phyloP scores from a whole-genome alignment of 1,140 invertebrate genomes.

The Caenorhabditis inopinata region DNA sequence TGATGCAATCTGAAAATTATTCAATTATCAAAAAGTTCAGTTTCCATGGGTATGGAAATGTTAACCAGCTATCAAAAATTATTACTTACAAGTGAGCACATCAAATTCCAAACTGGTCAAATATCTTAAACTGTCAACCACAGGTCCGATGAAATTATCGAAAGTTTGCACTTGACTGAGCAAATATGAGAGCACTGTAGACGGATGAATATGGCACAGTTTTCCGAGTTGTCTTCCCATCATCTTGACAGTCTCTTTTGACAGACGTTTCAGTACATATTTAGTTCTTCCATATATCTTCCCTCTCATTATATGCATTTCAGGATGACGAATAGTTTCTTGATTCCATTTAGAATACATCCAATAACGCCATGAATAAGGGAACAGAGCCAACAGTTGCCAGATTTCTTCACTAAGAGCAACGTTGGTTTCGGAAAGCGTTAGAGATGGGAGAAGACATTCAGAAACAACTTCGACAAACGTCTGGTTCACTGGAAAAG shows the following conservation, averaged over 20 bases:
- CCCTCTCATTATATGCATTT: slow-evolving; percentile 78
- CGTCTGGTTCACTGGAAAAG: slow-evolving; percentile 51
- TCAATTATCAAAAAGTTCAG: not conserved
- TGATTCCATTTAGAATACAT: slow-evolving; percentile 17
- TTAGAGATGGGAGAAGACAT: slow-evolving; percentile 82
- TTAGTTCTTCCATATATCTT: slow-evolving; percentile 87
- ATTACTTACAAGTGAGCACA: slow-evolving; percentile 78
- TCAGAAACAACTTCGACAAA: slow-evolving; percentile 83
- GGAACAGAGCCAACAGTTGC: slow-evolving; percentile 84
- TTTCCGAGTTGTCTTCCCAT: slow-evolving; percentile 92
- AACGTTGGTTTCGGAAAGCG: slow-evolving; percentile 86
- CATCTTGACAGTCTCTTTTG: slow-evolving; percentile 96
- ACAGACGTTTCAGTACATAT: slow-evolving; percentile 93
- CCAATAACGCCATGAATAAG: slow-evolving; percentile 86
- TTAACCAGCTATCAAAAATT: no score
- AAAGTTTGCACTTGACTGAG: slow-evolving; percentile 90
- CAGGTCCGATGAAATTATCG: slow-evolving; percentile 91
- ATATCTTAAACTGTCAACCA: slow-evolving; percentile 96
- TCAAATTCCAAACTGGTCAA: slow-evolving; percentile 92
- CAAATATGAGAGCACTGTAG: slow-evolving; percentile 90
- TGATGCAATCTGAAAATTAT: slow-evolving; percentile 75
- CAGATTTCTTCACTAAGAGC: slow-evolving; percentile 93
- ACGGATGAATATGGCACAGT: slow-evolving; percentile 90
- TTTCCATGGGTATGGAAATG: no score
- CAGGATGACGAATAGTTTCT: slow-evolving; percentile 76